Percentiles rank a stretch among this genome's conserved stretches.
Conservation (phyloP, 2,797 vertebrate genomes). For the Cephalopachus bancanus region DNA sequence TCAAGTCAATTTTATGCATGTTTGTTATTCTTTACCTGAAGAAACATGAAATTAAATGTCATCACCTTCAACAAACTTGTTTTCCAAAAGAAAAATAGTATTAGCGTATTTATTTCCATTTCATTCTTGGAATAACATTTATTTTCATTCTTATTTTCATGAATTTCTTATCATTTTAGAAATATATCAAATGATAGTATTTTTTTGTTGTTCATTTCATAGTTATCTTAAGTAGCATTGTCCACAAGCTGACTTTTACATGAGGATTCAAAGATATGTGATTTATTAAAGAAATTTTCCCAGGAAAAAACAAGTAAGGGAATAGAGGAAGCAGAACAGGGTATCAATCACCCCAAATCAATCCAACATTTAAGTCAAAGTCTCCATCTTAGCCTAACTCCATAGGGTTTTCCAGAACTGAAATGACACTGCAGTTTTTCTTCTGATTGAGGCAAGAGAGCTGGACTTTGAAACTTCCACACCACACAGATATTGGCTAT, state of each 20-base stretch:
- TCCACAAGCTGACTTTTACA: background rate
- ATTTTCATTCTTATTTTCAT: constrained; percentile 2
- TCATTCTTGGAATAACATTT: background rate
- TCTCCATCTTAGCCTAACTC: background rate
- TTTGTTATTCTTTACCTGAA: background rate
- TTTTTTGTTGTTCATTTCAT: background rate
- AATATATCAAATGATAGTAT: background rate
- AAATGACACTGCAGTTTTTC: background rate
- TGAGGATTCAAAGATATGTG: background rate
- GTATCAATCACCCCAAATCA: background rate
- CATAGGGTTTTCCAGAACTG: background rate
- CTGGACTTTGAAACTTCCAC: background rate
- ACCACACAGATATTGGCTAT: background rate
- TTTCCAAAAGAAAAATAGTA: background rate
- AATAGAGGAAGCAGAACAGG: background rate
- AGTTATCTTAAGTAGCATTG: background rate
- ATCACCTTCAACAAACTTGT: background rate
- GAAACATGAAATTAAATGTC: constrained; percentile 39
- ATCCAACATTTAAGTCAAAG: background rate
- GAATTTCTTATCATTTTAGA: constrained; percentile 5
- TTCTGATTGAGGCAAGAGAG: background rate
- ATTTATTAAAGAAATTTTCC: background rate
- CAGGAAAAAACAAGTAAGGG: background rate
- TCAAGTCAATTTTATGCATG: background rate
- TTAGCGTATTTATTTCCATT: background rate